Conservation (phyloP, 2,888 invertebrate genomes). For the Megaustenia siamemsis region DNA sequence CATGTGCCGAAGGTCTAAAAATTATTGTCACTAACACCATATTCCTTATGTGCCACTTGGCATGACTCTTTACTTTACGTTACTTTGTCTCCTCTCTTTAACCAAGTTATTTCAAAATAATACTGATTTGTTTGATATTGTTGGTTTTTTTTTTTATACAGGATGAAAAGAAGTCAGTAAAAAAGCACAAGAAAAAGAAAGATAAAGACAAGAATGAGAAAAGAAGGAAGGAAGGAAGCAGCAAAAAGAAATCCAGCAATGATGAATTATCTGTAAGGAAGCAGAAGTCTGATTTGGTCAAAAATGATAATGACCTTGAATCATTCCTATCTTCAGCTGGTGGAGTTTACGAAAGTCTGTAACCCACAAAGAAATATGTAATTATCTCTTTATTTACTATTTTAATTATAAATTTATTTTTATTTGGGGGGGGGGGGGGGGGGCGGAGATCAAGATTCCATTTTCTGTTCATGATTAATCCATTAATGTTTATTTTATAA, state of each 20-base stretch:
- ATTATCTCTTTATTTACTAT: neutral
- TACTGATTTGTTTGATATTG: neutral
- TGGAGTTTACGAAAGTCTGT: slow-evolving; percentile 68
- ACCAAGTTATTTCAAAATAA: too few species aligned
- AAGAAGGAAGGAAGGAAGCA: slow-evolving; percentile 15
- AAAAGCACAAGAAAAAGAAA: slow-evolving; percentile 51
- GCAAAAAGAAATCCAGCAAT: slow-evolving; percentile 45
- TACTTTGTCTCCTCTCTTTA: too few species aligned
- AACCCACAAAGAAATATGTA: slow-evolving; percentile 24
- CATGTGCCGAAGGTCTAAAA: too few species aligned
- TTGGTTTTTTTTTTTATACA: slow-evolving; percentile 19
- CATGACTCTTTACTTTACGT: too few species aligned
- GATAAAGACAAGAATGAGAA: slow-evolving; percentile 38
- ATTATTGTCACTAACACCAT: too few species aligned
- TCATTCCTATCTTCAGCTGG: slow-evolving; percentile 70
- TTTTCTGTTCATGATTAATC: too few species aligned
- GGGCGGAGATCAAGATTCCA: too few species aligned
- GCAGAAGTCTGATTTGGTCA: slow-evolving; percentile 62
- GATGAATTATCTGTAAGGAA: slow-evolving; percentile 57
- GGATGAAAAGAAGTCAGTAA: slow-evolving; percentile 47
- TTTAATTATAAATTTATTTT: too few species aligned
- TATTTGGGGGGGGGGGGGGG: too few species aligned
- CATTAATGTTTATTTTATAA: too few species aligned
- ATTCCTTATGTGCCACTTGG: too few species aligned
- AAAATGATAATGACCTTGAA: slow-evolving; percentile 70